Percentiles rank a stretch among this genome's conserved stretches.
phyloP scores from a whole-genome alignment of 2,113 vertebrate genomes.

The Mormyrus iriodes region DNA sequence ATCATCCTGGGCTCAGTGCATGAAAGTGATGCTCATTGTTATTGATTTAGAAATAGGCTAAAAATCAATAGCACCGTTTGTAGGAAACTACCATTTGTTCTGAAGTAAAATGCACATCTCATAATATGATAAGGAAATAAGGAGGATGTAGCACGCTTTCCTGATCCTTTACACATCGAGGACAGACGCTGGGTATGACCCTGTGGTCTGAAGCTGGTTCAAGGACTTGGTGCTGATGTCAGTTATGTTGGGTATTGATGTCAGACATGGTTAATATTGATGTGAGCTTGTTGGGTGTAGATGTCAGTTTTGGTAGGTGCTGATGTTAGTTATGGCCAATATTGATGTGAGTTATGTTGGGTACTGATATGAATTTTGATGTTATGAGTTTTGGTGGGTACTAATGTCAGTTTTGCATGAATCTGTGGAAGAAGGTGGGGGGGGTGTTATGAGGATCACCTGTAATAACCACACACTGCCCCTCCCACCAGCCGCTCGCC shows the following conservation, averaged over 20 bases:
- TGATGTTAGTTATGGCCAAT: neutral
- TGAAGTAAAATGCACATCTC: neutral
- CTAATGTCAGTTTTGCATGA: neutral
- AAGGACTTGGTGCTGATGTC: neutral
- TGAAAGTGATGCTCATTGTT: neutral
- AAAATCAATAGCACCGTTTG: neutral
- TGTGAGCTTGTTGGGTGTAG: neutral
- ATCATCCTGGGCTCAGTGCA: neutral
- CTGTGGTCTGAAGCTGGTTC: neutral
- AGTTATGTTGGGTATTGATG: neutral
- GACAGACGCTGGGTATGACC: neutral
- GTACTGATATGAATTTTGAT: neutral
- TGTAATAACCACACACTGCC: too few relatives aligned
- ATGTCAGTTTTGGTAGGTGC: too few relatives aligned
- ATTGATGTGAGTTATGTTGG: neutral
- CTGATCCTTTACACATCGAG: neutral
- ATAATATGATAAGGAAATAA: neutral
- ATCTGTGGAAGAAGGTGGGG: neutral
- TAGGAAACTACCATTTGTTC: neutral
- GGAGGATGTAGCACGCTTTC: neutral
- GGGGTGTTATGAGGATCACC: too few relatives aligned
- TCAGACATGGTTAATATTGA: neutral
- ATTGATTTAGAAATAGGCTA: neutral
- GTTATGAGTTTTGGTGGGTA: neutral
- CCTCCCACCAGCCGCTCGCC: constrained; percentile 74